phyloP scores from a whole-genome alignment of 1,140 invertebrate genomes.

The Lucilia sericata region DNA sequence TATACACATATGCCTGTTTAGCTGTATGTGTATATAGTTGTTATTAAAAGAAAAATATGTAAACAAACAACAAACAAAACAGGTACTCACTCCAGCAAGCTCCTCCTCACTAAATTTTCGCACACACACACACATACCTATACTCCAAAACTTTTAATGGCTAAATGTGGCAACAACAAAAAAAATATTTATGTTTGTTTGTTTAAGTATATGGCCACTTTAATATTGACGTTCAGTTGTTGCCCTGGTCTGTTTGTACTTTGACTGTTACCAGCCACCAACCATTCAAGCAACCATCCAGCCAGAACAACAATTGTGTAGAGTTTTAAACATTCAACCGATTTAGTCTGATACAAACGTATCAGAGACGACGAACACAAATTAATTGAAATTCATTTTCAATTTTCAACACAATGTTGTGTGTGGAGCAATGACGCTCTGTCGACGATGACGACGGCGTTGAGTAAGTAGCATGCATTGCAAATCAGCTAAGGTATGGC shows the following conservation, averaged over 20 bases:
- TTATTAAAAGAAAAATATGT: conserved; percentile 12
- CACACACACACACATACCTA: not conserved
- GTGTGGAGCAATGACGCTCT: not conserved
- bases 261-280: not conserved
- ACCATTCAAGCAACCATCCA: not conserved
- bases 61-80: conserved; percentile 15
- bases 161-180: not conserved
- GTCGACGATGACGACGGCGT: not conserved
- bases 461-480: not conserved
- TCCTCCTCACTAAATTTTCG: conserved; percentile 30
- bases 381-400: conserved; percentile 39
- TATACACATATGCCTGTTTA: not conserved
- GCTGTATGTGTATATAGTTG: not conserved
- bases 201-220: conserved; percentile 3
- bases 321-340: not conserved
- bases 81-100: conserved; percentile 21
- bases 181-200: not conserved
- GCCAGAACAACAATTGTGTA: conserved; percentile 16
- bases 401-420: conserved; percentile 27
- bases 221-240: not conserved
- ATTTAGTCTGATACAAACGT: conserved; percentile 11
- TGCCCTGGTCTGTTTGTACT: not conserved
- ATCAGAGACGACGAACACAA: conserved; percentile 29
- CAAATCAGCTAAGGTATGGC: not conserved
- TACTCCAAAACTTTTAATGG: not conserved